Base-by-base conservation (phyloP, 2,797 vertebrate genomes). In the Acipenser oxyrinchus region DNA sequence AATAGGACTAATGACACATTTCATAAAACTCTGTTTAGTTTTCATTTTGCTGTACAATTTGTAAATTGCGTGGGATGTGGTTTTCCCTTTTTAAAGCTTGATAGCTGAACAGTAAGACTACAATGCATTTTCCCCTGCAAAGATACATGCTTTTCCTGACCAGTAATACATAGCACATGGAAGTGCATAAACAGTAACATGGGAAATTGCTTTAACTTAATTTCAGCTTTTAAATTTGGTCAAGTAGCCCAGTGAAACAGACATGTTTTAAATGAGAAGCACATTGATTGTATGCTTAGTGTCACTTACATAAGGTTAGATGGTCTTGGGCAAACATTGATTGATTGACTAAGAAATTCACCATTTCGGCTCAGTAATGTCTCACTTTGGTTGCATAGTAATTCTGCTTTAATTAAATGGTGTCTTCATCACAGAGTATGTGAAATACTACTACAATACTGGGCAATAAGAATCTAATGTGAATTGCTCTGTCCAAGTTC, bases 201-300 rank as follows among this genome's bases (percentile, higher is more conserved):
- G 12, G 10, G 15, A 11, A 52, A 57, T 51, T 67, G 18, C 48
- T 63, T n/a, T 63, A 59, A 71, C 51, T 71, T 12, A 18, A 66
- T 70, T 63, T 75, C 62, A 70, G 65, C 66, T 66, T 15, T 70
- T n/a, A 66, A 62, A 75, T 74, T 68, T 78, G 64, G 71, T 74
- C 70, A 63, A 49, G 10, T n/a, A 64, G 76, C 75, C 76, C 75
- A 67, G 10, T 64, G 51, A 75, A 75, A 76, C 69, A 74, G 60
- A 68, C 70, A 72, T 70, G 68, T 74, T 66, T 77, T 78, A 73
- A 66, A 71, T 37, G 37, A 68, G 49, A 74, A 70, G 62, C 66
- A 68, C 69, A 66, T 76, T 65, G 64, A 71, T 71, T 71, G 67
- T 60, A 69, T 78, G 76, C 70, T 78, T 69, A 72, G 53, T 58